A percentile compares a stretch with the other conserved stretches of the same genome.
These are phyloP conservation scores for Tylochromis polylepis DNA, from an alignment of 2,113 vertebrate species.

Conservation along the genomic window DNA sequence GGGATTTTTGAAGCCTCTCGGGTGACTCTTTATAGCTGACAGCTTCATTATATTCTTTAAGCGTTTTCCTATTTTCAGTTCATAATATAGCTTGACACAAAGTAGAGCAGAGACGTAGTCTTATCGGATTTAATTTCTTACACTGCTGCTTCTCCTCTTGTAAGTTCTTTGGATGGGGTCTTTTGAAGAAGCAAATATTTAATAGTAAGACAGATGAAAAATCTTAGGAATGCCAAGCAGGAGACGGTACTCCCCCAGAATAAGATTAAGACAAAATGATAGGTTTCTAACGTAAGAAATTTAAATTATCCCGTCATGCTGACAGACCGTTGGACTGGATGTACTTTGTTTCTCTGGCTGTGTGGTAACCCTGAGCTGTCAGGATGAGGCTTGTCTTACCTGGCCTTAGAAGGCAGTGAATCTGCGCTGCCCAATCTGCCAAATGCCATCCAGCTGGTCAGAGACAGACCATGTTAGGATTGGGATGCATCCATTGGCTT, in stretches of 20 bases:
- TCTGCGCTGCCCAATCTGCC: neutral
- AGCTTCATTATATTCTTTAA: conserved; percentile 1
- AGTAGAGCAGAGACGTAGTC: neutral
- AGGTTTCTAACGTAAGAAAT: conserved; percentile 9
- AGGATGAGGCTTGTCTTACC: neutral
- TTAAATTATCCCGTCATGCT: conserved; percentile 14
- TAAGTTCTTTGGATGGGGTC: neutral
- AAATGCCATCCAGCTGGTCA: neutral
- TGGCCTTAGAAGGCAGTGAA: conserved; percentile 44
- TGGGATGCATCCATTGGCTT: neutral
- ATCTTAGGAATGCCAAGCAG: neutral
- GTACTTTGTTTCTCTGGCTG: conserved; percentile 6
- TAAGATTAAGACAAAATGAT: conserved; percentile 3
- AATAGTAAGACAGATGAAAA: neutral
- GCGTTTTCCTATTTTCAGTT: neutral
- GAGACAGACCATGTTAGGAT: conserved; percentile 28
- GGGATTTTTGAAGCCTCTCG: neutral
- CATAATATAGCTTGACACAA: neutral
- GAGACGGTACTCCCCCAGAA: neutral
- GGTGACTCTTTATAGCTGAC: neutral
- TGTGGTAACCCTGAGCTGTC: neutral
- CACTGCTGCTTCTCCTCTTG: neutral
- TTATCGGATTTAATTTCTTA: neutral
- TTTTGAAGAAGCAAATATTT: neutral
- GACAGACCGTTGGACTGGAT: conserved; percentile 17